These are phyloP conservation scores for Hyposoter didymator DNA, from an alignment of 2,888 invertebrate genomes.

Conservation along the genomic window DNA sequence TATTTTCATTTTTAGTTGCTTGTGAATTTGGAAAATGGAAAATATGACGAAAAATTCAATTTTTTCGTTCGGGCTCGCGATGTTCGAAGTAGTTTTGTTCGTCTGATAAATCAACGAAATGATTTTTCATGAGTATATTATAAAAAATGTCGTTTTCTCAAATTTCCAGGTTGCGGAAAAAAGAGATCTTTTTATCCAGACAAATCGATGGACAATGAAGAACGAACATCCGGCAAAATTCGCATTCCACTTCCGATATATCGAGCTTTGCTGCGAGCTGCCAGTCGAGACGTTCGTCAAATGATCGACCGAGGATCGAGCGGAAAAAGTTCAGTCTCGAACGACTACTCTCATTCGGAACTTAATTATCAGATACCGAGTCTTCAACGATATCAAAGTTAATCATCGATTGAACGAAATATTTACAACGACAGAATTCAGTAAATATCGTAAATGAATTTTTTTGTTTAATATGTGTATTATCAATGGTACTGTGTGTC, in stretches of 20 bases:
- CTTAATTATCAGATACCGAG: conserved; percentile 51
- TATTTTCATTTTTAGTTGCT: too few relatives aligned
- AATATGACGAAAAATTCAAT: too few relatives aligned
- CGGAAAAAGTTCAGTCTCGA: conserved; percentile 35
- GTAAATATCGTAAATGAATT: conserved; percentile 11
- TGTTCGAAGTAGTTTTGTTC: too few relatives aligned
- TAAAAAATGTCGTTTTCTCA: not conserved
- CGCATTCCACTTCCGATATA: conserved; percentile 75
- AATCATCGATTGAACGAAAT: conserved; percentile 40
- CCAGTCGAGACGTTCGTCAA: conserved; percentile 70
- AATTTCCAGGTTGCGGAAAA: conserved; percentile 76
- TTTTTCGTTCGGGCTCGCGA: too few relatives aligned
- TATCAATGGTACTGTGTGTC: conserved; percentile 31
- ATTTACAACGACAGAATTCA: conserved; percentile 33
- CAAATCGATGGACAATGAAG: conserved; percentile 57
- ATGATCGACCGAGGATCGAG: conserved; percentile 64
- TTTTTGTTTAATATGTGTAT: conserved; percentile 24
- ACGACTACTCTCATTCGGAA: conserved; percentile 44
- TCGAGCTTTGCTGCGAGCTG: conserved; percentile 73
- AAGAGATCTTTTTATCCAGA: conserved; percentile 74
- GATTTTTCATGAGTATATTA: too few relatives aligned
- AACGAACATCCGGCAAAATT: conserved; percentile 54
- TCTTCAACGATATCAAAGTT: conserved; percentile 68
- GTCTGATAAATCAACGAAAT: too few relatives aligned
- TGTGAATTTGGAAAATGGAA: too few relatives aligned